Evolutionary conservation across 2,113 vertebrate species (phyloP).

Genomic region (Tychaedon coryphoeus): DNA sequence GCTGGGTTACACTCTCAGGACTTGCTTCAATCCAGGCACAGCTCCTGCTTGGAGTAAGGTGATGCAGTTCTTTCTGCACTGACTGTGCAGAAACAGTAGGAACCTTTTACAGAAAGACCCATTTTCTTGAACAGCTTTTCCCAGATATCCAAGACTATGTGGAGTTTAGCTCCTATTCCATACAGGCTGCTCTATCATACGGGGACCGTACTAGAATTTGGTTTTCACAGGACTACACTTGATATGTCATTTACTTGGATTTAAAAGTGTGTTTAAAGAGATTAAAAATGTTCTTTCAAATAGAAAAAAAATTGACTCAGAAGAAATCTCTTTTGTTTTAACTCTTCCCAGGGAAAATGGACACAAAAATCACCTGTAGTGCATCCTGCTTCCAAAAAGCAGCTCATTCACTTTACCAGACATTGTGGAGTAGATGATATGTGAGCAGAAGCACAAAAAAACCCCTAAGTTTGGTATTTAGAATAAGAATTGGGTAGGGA

Average conservation of each 20-base stretch:
- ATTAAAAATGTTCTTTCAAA: not conserved
- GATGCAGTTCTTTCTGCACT: not conserved
- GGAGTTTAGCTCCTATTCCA: not conserved
- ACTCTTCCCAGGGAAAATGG: not conserved
- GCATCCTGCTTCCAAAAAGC: not conserved
- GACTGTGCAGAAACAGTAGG: not conserved
- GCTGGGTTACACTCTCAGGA: not conserved
- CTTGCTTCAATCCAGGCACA: not conserved
- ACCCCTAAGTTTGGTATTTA: not conserved
- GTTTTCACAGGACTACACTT: not conserved
- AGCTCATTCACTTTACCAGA: not conserved
- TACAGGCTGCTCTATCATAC: not conserved
- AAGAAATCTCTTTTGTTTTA: not conserved
- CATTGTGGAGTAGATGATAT: not conserved
- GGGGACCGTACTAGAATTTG: not conserved
- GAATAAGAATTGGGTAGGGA: not conserved
- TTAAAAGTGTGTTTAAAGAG: not conserved
- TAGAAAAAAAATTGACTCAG: not conserved
- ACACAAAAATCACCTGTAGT: not conserved
- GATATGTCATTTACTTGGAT: not conserved
- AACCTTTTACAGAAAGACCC: not conserved
- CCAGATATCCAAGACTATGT: not conserved
- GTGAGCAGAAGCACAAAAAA: not conserved
- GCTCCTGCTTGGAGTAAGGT: not conserved
- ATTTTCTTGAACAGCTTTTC: not conserved